Conservation (phyloP, 1,140 invertebrate genomes). For the Lamellibrachia luymesi region DNA sequence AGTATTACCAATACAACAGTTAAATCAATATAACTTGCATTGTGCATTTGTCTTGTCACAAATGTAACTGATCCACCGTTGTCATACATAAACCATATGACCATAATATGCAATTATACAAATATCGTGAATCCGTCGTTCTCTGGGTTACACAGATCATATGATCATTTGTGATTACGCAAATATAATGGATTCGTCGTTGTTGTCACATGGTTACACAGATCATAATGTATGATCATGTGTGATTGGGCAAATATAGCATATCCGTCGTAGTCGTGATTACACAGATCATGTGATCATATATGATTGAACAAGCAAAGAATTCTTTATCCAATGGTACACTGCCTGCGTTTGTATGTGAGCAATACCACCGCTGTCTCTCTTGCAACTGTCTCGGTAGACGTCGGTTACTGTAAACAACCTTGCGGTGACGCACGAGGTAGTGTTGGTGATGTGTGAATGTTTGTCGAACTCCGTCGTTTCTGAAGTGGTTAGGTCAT, state of each 20-base stretch:
- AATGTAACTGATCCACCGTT: not conserved
- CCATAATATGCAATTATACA: not conserved
- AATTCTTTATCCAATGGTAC: not conserved
- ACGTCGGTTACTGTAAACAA: not conserved
- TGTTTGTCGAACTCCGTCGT: not conserved
- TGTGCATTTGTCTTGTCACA: not conserved
- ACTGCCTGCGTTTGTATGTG: not conserved
- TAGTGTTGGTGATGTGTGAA: not conserved
- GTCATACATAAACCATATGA: no score
- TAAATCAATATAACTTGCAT: slow-evolving; percentile 1
- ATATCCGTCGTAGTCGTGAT: not conserved
- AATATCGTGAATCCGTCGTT: not conserved
- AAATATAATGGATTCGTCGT: no score
- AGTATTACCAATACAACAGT: not conserved
- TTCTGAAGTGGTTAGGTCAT: not conserved
- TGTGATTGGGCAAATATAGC: not conserved
- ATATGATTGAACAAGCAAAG: not conserved
- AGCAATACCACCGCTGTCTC: not conserved
- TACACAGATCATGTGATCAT: not conserved
- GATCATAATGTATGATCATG: no score
- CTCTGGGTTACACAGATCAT: no score
- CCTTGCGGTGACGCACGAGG: not conserved
- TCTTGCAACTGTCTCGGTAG: not conserved
- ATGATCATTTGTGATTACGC: not conserved
- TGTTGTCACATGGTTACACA: no score